Conservation (phyloP, 2,113 vertebrate genomes). For the Chlamydotis undulata region DNA sequence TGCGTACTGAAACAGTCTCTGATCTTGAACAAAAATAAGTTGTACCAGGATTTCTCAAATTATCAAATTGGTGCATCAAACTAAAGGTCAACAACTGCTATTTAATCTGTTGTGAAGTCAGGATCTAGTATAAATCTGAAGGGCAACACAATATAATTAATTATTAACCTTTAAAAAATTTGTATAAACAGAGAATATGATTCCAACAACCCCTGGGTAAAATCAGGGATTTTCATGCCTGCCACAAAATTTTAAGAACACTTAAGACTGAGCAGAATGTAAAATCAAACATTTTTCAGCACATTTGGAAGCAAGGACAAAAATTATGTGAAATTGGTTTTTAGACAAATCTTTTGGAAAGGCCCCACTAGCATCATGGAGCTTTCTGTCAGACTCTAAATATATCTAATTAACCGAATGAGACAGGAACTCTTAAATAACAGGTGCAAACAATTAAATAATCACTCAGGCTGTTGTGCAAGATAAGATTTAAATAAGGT, state of each 20-base stretch:
- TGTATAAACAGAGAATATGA: background rate
- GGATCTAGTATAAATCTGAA: background rate
- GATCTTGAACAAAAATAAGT: background rate
- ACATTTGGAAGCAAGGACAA: background rate
- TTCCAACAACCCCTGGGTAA: background rate
- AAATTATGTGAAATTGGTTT: background rate
- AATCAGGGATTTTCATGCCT: background rate
- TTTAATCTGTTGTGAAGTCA: slow-evolving; percentile 23
- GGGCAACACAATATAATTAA: background rate
- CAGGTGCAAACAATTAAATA: slow-evolving; percentile 42
- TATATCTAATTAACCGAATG: slow-evolving; percentile 8
- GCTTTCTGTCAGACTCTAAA: background rate
- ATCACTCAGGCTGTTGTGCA: background rate
- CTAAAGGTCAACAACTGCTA: slow-evolving; percentile 58
- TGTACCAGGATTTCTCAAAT: background rate
- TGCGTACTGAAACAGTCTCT: background rate
- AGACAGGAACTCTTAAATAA: slow-evolving; percentile 11
- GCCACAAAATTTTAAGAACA: background rate
- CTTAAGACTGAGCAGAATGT: background rate
- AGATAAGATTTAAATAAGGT: background rate
- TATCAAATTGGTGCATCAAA: background rate
- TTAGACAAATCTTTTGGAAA: background rate
- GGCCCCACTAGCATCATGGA: background rate
- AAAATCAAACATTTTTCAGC: background rate
- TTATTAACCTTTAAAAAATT: slow-evolving; percentile 29